Evolutionary conservation across 2,888 invertebrate species (phyloP), one percentile per base, ranked within the genome.

Genomic region (Sarcophaga carnaria): DNA sequence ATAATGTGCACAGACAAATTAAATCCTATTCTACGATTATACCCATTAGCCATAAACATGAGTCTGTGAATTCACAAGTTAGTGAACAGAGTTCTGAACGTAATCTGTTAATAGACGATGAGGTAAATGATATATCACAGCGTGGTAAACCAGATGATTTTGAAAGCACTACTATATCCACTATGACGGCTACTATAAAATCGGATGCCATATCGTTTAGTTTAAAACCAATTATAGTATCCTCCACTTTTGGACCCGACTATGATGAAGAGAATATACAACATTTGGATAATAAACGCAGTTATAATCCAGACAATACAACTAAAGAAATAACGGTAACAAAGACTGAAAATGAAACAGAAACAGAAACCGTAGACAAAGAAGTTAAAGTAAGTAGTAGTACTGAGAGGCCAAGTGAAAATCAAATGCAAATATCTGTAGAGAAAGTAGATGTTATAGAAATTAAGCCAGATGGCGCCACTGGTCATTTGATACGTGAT

Each of bases 391-490:
- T 72, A 54, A 54, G 64, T 87, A 72, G 47, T 3, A 49, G 66
- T 66, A 79, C 85, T 59, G 75, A 81, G 62, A 79, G 74, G 17
- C 25, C 79, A 64, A 17, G 1, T 4, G 54, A 14, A 63, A 78
- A 74, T 37, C 27, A 76, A 62, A 83, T 83, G 85, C 90, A 84
- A 76, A 82, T 93, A 6, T 92, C 91, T 80, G 92, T 94, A 2
- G 94, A 94, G 89, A 93, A 94, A 88, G 91, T 92, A 22, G 93
- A 94, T 88, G 93, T 94, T 71, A 94, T 94, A 87, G 94, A 94
- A 91, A 93, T 94, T 69, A 93, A 93, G 86, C 90, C 93, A 27
- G 93, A 93, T 82, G 93, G 93, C 6, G 90, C 90, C 62, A 91
- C 93, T 3, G 93, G 93, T 63, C 93, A 92, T 86, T 87, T 93